phyloP scores from a whole-genome alignment of 2,888 invertebrate genomes.

The Caenorhabditis uteleia region DNA sequence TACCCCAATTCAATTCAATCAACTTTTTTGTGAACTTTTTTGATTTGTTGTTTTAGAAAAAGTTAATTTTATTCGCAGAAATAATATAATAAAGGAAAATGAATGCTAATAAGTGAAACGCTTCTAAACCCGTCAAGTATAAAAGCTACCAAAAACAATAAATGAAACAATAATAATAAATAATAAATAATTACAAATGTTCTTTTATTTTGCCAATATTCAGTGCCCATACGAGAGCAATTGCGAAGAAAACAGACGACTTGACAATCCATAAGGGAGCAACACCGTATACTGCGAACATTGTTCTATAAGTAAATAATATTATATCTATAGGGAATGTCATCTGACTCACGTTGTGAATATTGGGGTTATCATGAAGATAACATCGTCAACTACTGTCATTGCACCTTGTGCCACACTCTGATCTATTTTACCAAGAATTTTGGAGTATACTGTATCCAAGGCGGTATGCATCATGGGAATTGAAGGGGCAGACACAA shows the following conservation, averaged over 20 bases:
- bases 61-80: too few relatives aligned
- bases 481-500: slow-evolving; percentile 24
- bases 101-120: too few relatives aligned
- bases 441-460: slow-evolving; percentile 44
- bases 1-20: too few relatives aligned
- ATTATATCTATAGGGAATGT: background rate
- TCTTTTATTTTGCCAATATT: slow-evolving; percentile 5
- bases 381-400: slow-evolving; percentile 43
- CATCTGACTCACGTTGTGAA: slow-evolving; percentile 36
- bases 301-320: slow-evolving; percentile 7
- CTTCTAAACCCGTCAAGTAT: too few relatives aligned
- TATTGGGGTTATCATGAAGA: slow-evolving; percentile 42
- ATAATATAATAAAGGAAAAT: too few relatives aligned
- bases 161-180: too few relatives aligned
- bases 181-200: background rate
- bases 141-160: too few relatives aligned
- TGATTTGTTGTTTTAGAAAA: too few relatives aligned
- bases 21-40: too few relatives aligned
- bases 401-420: slow-evolving; percentile 48
- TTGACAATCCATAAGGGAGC: slow-evolving; percentile 24
- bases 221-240: slow-evolving; percentile 10
- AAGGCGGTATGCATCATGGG: slow-evolving; percentile 38
- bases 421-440: slow-evolving; percentile 52
- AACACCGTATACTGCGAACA: slow-evolving; percentile 20
- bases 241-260: background rate